These are phyloP conservation scores for Phodopus roborovskii DNA, from an alignment of 2,113 vertebrate species.

Conservation along the genomic window DNA sequence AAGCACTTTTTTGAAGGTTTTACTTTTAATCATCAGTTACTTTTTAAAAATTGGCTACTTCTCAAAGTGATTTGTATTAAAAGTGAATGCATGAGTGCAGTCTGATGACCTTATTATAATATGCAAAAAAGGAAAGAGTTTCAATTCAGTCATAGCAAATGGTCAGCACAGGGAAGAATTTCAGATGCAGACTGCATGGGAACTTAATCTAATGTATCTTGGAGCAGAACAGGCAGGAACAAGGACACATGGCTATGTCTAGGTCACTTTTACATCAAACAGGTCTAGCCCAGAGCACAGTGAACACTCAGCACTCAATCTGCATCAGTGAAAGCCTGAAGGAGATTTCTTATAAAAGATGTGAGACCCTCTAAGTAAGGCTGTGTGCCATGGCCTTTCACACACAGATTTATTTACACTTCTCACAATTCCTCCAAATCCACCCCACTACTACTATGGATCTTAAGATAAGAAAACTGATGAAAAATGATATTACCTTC, in stretches of 20 bases:
- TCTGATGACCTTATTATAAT: not conserved
- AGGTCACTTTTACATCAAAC: not conserved
- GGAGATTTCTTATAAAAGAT: not conserved
- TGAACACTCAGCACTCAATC: not conserved
- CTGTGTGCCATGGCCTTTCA: not conserved
- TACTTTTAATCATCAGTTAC: conserved; percentile 8
- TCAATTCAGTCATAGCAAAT: not conserved
- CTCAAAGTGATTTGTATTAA: conserved; percentile 1
- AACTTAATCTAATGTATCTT: not conserved
- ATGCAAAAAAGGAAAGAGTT: not conserved
- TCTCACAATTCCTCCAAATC: not conserved
- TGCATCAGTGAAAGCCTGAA: not conserved
- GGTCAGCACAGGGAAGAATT: not conserved
- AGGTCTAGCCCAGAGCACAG: not conserved
- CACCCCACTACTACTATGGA: not conserved
- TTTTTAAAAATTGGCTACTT: conserved; percentile 43
- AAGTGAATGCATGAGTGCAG: not conserved
- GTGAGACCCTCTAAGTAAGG: not conserved
- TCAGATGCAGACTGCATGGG: not conserved
- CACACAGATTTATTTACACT: not conserved
- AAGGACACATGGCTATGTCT: not conserved
- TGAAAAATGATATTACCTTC: not conserved
- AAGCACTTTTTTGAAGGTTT: not conserved
- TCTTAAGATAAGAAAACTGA: not conserved
- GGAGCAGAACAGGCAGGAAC: not conserved